Conservation (phyloP, 2,797 vertebrate genomes). For the Paguma larvata region DNA sequence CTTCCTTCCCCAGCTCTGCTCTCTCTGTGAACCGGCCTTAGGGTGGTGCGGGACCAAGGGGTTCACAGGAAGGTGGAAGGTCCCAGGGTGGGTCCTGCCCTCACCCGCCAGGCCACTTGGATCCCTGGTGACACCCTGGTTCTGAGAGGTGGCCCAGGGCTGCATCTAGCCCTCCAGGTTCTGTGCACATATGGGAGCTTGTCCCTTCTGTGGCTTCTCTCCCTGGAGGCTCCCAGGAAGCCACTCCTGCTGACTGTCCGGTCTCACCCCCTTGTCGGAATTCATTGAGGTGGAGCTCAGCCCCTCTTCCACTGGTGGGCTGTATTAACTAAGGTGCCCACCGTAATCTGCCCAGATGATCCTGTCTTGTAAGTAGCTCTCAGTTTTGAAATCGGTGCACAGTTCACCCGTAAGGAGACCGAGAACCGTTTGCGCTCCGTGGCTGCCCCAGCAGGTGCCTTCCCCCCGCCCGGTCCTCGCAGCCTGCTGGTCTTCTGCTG, state of each 20-base stretch:
- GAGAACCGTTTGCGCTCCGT: background rate
- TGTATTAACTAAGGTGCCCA: background rate
- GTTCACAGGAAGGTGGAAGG: background rate
- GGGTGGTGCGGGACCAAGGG: background rate
- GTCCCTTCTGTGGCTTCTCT: background rate
- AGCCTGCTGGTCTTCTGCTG: background rate
- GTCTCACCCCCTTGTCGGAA: background rate
- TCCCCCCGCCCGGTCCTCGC: background rate
- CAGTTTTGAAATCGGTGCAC: background rate
- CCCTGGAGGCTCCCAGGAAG: background rate
- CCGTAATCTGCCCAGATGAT: background rate
- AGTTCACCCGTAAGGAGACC: background rate
- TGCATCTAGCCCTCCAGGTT: background rate
- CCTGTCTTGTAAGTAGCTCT: background rate
- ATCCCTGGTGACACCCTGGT: background rate
- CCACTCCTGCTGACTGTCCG: background rate
- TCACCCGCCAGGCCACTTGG: background rate
- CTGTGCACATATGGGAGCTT: background rate
- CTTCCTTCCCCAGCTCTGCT: background rate
- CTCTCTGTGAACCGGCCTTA: background rate
- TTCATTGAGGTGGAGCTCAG: background rate
- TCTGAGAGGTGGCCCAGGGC: background rate
- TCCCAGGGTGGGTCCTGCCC: background rate
- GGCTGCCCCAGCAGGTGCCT: background rate
- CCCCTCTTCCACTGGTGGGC: background rate